Evolutionary conservation across 2,797 vertebrate species (phyloP).

Genomic region (Hippocampus kuda): DNA sequence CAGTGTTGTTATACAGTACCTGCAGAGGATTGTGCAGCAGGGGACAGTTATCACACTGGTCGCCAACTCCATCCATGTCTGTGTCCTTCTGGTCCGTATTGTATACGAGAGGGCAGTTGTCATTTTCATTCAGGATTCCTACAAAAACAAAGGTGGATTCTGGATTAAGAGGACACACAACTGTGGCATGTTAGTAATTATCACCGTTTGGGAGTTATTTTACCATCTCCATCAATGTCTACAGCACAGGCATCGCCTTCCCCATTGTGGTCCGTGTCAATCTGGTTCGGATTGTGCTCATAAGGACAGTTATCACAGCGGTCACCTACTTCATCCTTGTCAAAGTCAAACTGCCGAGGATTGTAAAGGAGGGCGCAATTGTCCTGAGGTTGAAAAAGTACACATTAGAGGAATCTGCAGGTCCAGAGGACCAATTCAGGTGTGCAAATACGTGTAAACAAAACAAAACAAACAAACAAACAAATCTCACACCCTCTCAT

Average conservation of each 20-base stretch:
- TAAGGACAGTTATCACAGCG: constrained; percentile 97
- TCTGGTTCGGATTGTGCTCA: constrained; percentile 92
- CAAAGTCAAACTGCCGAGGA: constrained; percentile 91
- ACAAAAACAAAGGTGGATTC: background rate
- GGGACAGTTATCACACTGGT: constrained; percentile 96
- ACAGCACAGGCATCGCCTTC: constrained; percentile 91
- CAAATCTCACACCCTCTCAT: constrained; percentile 75
- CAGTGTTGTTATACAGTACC: constrained; percentile 54
- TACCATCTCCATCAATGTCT: constrained; percentile 99
- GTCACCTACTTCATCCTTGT: constrained; percentile 95
- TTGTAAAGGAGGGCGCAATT: constrained; percentile 96
- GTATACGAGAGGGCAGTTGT: constrained; percentile 93
- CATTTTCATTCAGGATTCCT: constrained; percentile 88
- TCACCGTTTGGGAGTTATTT: constrained; percentile 19
- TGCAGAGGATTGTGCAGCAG: constrained; percentile 92
- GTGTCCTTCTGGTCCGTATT: constrained; percentile 94
- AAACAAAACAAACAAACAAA: too few relatives aligned
- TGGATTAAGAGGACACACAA: background rate
- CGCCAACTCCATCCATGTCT: constrained; percentile 89
- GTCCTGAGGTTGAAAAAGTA: constrained; percentile 66
- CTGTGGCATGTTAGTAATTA: background rate
- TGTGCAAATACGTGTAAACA: background rate
- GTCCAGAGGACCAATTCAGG: background rate
- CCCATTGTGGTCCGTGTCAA: constrained; percentile 88
- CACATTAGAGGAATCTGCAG: background rate